phyloP scores from a whole-genome alignment of 1,140 invertebrate species.

The Pseudomyrmex pallidus region DNA sequence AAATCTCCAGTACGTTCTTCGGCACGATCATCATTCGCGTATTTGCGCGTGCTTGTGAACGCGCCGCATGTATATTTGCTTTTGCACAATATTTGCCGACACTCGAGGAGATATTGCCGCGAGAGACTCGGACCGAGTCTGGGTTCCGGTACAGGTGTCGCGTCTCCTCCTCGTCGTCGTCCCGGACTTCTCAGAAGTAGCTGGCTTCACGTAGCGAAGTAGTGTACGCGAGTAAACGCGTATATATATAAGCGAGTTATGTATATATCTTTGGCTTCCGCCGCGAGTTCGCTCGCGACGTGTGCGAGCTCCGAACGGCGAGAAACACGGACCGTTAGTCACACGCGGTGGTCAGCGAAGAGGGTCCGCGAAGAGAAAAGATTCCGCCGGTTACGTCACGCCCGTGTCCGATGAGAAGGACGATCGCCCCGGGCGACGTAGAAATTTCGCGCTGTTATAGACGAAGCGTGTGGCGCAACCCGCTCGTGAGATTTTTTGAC shows the following conservation, averaged over 20 bases:
- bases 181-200: constrained; percentile 47
- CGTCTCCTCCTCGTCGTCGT: background rate
- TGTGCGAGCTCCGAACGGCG: constrained; percentile 10
- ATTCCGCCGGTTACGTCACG: constrained; percentile 37
- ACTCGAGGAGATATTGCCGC: constrained; percentile 35
- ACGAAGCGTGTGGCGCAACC: constrained; percentile 23
- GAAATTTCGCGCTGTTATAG: constrained; percentile 47
- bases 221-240: constrained; percentile 29
- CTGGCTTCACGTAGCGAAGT: constrained; percentile 36
- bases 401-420: constrained; percentile 16
- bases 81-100: constrained; percentile 60
- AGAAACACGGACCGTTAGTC: constrained; percentile 37
- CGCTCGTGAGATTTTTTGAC: constrained; percentile 18
- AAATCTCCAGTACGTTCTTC: constrained; percentile 9
- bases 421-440: constrained; percentile 32
- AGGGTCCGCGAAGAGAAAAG: constrained; percentile 20
- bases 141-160: constrained; percentile 61
- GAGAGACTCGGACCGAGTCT: constrained; percentile 4
- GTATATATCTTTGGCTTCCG: too few relatives aligned
- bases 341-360: constrained; percentile 22
- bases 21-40: constrained; percentile 17
- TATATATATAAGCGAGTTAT: background rate
- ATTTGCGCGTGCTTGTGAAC: constrained; percentile 49
- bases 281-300: background rate
- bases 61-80: background rate